Conservation (phyloP, 2,113 vertebrate genomes). For the Coryphaenoides rupestris region DNA sequence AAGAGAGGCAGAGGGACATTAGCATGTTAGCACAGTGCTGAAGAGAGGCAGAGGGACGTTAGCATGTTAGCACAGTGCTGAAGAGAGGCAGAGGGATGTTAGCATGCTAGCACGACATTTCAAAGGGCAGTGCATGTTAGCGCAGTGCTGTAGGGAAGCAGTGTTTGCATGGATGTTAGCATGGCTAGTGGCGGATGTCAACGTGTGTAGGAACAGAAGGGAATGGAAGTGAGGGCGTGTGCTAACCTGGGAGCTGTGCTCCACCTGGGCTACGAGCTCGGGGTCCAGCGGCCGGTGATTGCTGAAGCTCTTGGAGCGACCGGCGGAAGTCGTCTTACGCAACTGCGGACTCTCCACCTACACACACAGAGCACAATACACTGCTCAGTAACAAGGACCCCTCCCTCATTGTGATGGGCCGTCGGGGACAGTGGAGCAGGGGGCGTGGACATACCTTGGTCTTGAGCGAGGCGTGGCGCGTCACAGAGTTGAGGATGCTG, state of each 20-base stretch:
- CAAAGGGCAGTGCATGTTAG: too few species aligned
- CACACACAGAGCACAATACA: neutral
- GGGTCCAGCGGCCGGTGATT: slow-evolving; percentile 94
- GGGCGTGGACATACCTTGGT: slow-evolving; percentile 66
- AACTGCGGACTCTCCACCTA: slow-evolving; percentile 91
- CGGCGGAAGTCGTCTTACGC: slow-evolving; percentile 83
- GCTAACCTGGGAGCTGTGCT: slow-evolving; percentile 71
- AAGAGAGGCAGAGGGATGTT: neutral
- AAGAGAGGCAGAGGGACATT: too few species aligned
- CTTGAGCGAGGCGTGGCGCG: slow-evolving; percentile 94
- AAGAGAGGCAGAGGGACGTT: too few species aligned
- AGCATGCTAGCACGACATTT: too few species aligned
- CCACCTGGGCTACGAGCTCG: slow-evolving; percentile 89
- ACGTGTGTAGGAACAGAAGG: too few species aligned
- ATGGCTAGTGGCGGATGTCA: neutral
- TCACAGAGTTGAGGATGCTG: slow-evolving; percentile 92
- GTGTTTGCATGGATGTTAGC: neutral
- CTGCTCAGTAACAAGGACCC: too few species aligned
- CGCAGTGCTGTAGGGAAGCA: too few species aligned
- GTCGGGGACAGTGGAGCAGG: neutral
- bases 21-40: too few species aligned
- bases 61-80: too few species aligned
- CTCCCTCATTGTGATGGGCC: too few species aligned
- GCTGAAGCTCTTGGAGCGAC: slow-evolving; percentile 98
- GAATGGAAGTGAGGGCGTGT: too few species aligned